These are phyloP conservation scores for Leucoma salicis DNA, from an alignment of 2,888 invertebrate genomes.

Conservation along the genomic window DNA sequence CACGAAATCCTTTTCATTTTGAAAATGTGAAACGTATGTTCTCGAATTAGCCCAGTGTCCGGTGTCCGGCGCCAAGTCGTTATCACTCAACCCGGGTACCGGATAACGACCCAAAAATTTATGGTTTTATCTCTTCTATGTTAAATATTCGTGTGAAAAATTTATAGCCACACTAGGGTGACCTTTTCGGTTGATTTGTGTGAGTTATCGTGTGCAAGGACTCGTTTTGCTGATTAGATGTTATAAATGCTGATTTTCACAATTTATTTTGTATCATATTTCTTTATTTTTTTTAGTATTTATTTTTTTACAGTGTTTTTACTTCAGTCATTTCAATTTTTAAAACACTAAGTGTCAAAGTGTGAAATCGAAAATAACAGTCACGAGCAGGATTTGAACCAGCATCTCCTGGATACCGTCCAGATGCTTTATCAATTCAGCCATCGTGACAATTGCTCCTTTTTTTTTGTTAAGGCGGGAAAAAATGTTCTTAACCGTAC, in stretches of 20 bases:
- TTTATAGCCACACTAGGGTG: slow-evolving; percentile 19
- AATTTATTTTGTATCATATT: not conserved
- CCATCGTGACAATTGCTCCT: no score
- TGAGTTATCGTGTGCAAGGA: slow-evolving; percentile 2
- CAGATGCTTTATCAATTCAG: no score
- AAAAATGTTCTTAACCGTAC: no score
- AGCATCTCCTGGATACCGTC: no score
- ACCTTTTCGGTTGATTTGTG: slow-evolving; percentile 14
- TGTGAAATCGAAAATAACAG: no score
- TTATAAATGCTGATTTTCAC: not conserved
- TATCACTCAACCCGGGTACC: slow-evolving; percentile 22
- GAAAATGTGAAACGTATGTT: slow-evolving; percentile 20
- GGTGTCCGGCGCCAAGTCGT: slow-evolving; percentile 13
- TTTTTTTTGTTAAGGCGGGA: no score
- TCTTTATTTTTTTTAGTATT: not conserved
- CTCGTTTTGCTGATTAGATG: not conserved
- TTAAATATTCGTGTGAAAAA: slow-evolving; percentile 31
- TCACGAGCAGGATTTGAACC: no score
- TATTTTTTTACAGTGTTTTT: no score
- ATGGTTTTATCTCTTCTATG: slow-evolving; percentile 31
- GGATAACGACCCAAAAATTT: slow-evolving; percentile 29
- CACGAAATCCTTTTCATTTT: slow-evolving; percentile 27
- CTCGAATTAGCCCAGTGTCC: slow-evolving; percentile 28
- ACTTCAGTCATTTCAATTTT: no score
- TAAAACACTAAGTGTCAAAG: no score